Base-by-base conservation (phyloP, 2,113 vertebrate species). In the Pseudorasbora parva region DNA sequence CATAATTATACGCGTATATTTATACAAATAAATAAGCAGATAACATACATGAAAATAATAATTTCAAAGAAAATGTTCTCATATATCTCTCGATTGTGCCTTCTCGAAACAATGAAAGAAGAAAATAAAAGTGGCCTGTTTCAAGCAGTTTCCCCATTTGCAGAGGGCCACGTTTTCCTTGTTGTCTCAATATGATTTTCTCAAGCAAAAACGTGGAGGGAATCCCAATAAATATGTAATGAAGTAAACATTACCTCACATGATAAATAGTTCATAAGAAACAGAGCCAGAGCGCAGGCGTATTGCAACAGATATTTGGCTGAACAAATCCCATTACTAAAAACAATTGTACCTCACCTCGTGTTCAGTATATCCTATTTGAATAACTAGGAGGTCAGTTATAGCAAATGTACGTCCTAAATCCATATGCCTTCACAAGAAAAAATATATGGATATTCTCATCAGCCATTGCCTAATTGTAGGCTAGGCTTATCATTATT, bases 171-270 rank as follows among this genome's bases (percentile, higher is more conserved):
- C 87, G 90, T 87, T 91, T 85, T 88, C 89, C 91, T 71, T 87
- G 89, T 90, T 92, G 90, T 93, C 90, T 91, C 86, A 93, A 93
- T 93, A 90, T 88, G 92, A 93, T 94, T 94, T 94, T 94, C 92
- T 93, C 91, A 90, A 91, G 91, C 90, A 92, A 92, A 93, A 93
- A 90, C 86, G 90, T 91, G 85, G 86, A 84, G 88, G 96, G 96
- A 95, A 97, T 96, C 96, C 96, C 95, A 95, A 97, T 97, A 97
- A 98, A 97, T 97, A 98, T 97, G 95, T 96, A 97, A 96, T 92
- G 91, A 97, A 93, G 95, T 97, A 98, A 98, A 97, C 95, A 95
- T 96, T 96, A 95, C 94, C 96, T 96, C 92, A 95, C 95, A 95
- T 95, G 95, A 96, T 96, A 96, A 96, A 95, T 96, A 96, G 91